Percentiles rank a stretch among this genome's conserved stretches.
These are phyloP conservation scores for Myotis planiceps DNA, from an alignment of 2,797 vertebrate genomes.

Conservation along the genomic window DNA sequence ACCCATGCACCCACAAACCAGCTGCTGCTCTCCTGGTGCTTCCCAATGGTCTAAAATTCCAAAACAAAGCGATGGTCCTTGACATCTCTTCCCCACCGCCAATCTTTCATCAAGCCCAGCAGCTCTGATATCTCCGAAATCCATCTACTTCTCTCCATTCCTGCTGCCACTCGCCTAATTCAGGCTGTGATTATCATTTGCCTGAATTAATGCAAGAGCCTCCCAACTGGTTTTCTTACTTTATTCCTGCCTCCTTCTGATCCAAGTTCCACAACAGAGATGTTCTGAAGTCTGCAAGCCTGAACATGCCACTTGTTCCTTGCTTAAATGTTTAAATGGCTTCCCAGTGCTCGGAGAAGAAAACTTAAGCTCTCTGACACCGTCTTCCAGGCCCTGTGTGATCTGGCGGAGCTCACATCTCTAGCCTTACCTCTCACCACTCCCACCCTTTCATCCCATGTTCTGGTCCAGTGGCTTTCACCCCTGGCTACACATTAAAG, in stretches of 20 bases:
- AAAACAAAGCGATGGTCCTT: background rate
- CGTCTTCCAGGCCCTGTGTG: background rate
- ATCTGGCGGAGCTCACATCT: background rate
- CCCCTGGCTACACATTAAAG: background rate
- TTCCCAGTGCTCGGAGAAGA: constrained; percentile 5
- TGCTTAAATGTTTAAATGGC: background rate
- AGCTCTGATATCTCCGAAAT: constrained; percentile 14
- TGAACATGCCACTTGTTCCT: background rate
- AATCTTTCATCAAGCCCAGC: constrained; percentile 1
- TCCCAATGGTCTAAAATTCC: background rate
- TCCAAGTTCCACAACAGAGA: background rate
- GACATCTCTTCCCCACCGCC: background rate
- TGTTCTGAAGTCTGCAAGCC: constrained; percentile 39
- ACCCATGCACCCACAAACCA: background rate
- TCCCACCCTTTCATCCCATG: constrained; percentile 21
- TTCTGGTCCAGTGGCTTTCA: background rate
- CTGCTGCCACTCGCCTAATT: background rate
- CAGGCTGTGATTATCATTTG: constrained; percentile 10
- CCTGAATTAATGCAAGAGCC: constrained; percentile 33
- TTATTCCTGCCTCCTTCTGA: background rate
- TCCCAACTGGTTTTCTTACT: constrained; percentile 57
- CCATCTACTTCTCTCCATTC: background rate
- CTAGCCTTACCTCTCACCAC: background rate
- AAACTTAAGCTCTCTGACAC: background rate
- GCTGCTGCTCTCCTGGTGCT: background rate